These are phyloP conservation scores for Oncorhynchus masou DNA, from an alignment of 2,113 vertebrate genomes.

Conservation along the genomic window DNA sequence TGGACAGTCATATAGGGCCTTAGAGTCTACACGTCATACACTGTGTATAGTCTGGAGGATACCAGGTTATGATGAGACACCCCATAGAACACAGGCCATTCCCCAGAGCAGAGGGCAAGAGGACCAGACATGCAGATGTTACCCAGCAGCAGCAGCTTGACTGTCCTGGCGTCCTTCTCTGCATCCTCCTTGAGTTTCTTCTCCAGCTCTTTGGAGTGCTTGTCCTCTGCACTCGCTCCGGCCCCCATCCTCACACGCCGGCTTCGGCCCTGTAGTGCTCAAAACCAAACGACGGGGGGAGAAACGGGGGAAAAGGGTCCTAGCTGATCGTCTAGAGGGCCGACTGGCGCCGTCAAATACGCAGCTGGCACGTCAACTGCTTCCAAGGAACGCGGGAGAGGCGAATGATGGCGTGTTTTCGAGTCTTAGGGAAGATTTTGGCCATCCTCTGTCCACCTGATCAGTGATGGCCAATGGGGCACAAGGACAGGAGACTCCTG, in stretches of 20 bases:
- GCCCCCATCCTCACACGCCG: constrained; percentile 83
- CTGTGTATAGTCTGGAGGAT: no score
- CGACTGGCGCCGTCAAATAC: constrained; percentile 37
- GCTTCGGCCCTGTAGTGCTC: constrained; percentile 40
- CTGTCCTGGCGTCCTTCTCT: constrained; percentile 92
- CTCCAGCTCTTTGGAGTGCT: constrained; percentile 93
- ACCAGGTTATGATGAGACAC: no score
- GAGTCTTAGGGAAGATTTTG: constrained; percentile 76
- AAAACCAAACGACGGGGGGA: constrained; percentile 41
- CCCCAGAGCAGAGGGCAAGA: not conserved
- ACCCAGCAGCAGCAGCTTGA: constrained; percentile 98
- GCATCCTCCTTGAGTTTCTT: constrained; percentile 97
- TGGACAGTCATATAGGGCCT: no score
- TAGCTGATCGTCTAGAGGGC: constrained; percentile 45
- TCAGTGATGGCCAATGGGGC: constrained; percentile 67
- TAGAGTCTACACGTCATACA: no score
- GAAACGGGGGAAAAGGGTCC: constrained; percentile 1
- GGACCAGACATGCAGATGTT: constrained; percentile 49
- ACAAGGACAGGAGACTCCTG: constrained; percentile 82
- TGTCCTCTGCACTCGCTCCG: constrained; percentile 93
- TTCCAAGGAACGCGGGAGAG: constrained; percentile 40
- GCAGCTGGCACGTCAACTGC: constrained; percentile 44
- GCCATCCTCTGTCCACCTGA: constrained; percentile 66
- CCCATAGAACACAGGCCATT: not conserved
- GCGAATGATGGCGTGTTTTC: constrained; percentile 53